Base-by-base conservation (phyloP, 2,888 invertebrate genomes). In the Euphydryas editha region DNA sequence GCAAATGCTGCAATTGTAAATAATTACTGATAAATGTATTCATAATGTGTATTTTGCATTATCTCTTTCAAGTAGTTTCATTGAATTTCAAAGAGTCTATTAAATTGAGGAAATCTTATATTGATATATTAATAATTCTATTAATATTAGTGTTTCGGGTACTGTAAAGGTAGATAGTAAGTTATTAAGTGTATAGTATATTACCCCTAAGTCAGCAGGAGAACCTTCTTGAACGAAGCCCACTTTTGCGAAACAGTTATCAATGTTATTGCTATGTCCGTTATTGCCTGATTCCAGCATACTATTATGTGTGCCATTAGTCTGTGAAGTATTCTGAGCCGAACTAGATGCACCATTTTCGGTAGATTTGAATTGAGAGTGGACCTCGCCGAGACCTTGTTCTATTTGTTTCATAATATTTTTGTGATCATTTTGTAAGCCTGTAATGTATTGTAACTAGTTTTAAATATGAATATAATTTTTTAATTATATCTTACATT, bases 401-500 rank as follows among this genome's bases (percentile, higher is more conserved):
- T 98, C 98, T 74, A 99, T 98, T 80, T 95, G 93, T 72, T 95
- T 95, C 96, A 98, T 98, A 39, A 98, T 67, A 1, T 90, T 93
- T 83, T 96, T 97, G 81, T 97, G 96, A 86, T 99, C 99, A 90
- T 98, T 99, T 87, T 96, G 97, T 20, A 98, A 92, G 82, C 96
- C 97, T 97, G 78, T 13, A 80, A 76, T 17, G 30, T 13, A 11
- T 20, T 47, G 8, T 47, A 11, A 8, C 1, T 20, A 46, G 44
- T 17, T 46, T 11, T 46, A 17, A 46, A 11, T 30, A 8, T 30
- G 8, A 30, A 30, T 30, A 30, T 30, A 8, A n/a, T n/a, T n/a
- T n/a, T n/a, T n/a, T n/a, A n/a, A n/a, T n/a, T n/a, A n/a, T n/a
- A n/a, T n/a, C n/a, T n/a, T n/a, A n/a, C n/a, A n/a, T n/a, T n/a